These are phyloP conservation scores for Prochilodus magdalenae DNA, from an alignment of 2,113 vertebrate genomes.

Conservation along the genomic window DNA sequence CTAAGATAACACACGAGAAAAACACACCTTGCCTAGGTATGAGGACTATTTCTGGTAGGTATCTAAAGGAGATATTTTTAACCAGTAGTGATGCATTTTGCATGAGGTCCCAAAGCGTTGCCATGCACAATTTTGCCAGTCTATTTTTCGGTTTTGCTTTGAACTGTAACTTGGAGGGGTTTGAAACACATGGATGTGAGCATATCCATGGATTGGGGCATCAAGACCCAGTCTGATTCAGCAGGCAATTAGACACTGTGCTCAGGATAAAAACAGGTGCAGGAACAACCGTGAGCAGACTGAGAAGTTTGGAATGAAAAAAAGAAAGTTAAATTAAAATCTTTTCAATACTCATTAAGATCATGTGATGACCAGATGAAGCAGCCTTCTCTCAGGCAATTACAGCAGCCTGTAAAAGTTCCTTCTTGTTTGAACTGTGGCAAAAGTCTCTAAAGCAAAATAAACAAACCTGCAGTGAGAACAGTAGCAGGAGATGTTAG, in stretches of 20 bases:
- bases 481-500: too few species aligned
- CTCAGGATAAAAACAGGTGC: background rate
- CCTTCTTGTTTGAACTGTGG: too few species aligned
- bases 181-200: background rate
- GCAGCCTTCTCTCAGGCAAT: too few species aligned
- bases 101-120: constrained; percentile 21
- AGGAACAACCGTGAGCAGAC: too few species aligned
- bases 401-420: too few species aligned
- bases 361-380: too few species aligned
- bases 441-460: too few species aligned
- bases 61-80: constrained; percentile 3
- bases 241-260: background rate
- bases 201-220: background rate
- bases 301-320: background rate
- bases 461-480: too few species aligned
- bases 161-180: background rate
- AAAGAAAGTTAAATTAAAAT: too few species aligned
- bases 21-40: background rate
- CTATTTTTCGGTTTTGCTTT: background rate
- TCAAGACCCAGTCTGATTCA: constrained; percentile 1
- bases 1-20: background rate
- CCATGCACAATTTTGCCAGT: constrained; percentile 17
- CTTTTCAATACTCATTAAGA: too few species aligned
- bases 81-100: background rate
- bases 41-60: background rate